Evolutionary conservation across 2,888 invertebrate genomes (phyloP).

Genomic region (Neoitamus cyanurus): DNA sequence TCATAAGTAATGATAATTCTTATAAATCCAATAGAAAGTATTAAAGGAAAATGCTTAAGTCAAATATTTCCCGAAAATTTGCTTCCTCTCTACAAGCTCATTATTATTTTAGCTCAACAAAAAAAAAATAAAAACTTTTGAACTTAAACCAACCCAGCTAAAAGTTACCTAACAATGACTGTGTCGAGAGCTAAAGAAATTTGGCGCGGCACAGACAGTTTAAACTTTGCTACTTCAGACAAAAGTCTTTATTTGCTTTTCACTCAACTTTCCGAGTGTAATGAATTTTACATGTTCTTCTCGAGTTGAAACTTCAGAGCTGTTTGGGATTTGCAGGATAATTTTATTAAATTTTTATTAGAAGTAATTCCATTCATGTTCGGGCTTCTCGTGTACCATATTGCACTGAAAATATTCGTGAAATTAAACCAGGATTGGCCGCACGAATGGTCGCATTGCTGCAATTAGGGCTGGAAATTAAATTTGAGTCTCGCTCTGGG

Average conservation of each 20-base stretch:
- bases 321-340: not conserved
- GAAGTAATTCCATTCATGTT: not conserved
- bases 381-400: not conserved
- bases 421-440: not conserved
- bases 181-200: not conserved
- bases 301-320: not conserved
- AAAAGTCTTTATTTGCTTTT: not conserved
- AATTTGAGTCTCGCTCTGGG: not conserved
- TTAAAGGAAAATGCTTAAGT: not conserved
- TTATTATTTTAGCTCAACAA: not conserved
- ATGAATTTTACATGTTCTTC: not conserved
- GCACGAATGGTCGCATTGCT: not conserved
- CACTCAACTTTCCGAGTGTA: not conserved
- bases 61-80: not conserved
- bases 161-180: not conserved
- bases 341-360: slow-evolving; percentile 1
- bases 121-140: not conserved
- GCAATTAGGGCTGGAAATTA: not conserved
- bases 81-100: not conserved
- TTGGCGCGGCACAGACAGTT: not conserved
- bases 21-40: not conserved
- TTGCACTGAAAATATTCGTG: not conserved
- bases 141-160: not conserved
- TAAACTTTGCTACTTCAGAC: not conserved
- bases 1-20: no score